These are phyloP conservation scores for Geotrupes spiniger DNA, from an alignment of 2,888 invertebrate genomes.

Conservation along the genomic window DNA sequence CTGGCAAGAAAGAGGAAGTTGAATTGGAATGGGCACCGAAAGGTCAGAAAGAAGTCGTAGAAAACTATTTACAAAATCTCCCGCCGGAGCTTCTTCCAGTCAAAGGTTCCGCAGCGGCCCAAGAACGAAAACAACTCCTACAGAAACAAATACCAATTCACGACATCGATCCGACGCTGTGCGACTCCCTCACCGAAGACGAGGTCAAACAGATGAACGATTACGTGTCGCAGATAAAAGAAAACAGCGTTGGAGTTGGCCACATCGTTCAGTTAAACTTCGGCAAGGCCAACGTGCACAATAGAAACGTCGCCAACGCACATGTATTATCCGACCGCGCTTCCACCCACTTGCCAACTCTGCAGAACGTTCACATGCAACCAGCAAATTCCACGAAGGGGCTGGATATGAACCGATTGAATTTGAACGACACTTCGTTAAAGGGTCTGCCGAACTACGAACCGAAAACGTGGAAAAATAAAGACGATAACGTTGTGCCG, in stretches of 20 bases:
- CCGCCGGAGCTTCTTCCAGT: conserved; percentile 75
- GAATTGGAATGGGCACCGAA: conserved; percentile 49
- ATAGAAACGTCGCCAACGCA: conserved; percentile 25
- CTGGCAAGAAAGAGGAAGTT: conserved; percentile 46
- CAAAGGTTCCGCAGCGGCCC: conserved; percentile 76
- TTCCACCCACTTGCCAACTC: conserved; percentile 36
- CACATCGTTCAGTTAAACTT: conserved; percentile 40
- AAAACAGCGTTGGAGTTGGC: conserved; percentile 46
- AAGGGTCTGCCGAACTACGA: not conserved
- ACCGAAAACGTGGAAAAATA: not conserved
- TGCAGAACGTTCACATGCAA: conserved; percentile 40
- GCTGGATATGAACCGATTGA: conserved; percentile 10
- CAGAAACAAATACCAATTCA: conserved; percentile 84
- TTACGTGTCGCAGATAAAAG: conserved; percentile 47
- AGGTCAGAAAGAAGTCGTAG: conserved; percentile 47
- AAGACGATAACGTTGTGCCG: not conserved
- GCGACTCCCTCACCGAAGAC: conserved; percentile 54
- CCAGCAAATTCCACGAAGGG: conserved; percentile 27
- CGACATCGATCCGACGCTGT: conserved; percentile 68
- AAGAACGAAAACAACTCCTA: conserved; percentile 73
- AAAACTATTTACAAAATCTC: conserved; percentile 52
- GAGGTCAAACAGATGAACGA: conserved; percentile 48
- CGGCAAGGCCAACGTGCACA: conserved; percentile 20
- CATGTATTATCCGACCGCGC: conserved; percentile 36
- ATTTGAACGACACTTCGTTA: conserved; percentile 1